Conservation (phyloP, 2,113 vertebrate genomes). For the Corapipo altera region DNA sequence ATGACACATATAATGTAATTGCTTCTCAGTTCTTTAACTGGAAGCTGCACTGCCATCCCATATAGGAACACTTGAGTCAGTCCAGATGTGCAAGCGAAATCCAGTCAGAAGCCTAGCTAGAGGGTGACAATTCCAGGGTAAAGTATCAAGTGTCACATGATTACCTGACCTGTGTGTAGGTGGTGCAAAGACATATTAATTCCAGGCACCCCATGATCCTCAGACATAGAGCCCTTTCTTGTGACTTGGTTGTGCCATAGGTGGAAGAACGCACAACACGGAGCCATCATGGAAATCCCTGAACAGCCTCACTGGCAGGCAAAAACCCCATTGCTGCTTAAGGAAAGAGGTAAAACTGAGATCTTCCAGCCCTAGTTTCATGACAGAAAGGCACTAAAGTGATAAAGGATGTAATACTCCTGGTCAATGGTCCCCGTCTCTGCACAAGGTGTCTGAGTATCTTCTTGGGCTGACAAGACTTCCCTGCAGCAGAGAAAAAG, state of each 20-base stretch:
- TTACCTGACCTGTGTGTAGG: neutral
- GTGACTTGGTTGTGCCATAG: neutral
- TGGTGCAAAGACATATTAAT: neutral
- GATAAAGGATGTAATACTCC: neutral
- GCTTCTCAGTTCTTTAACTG: neutral
- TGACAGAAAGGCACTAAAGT: neutral
- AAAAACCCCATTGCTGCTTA: neutral
- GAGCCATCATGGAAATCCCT: neutral
- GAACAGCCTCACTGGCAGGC: neutral
- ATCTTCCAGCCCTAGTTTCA: neutral
- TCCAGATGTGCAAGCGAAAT: neutral
- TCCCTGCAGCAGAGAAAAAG: neutral
- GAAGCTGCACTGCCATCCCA: neutral
- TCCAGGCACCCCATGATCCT: neutral
- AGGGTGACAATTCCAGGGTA: neutral
- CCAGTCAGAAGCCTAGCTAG: slow-evolving; percentile 21
- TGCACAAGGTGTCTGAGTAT: neutral
- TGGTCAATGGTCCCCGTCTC: neutral
- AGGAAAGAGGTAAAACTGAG: neutral
- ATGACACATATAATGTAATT: neutral
- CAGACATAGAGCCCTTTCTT: neutral
- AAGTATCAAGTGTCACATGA: neutral
- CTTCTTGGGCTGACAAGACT: neutral
- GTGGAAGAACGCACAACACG: neutral
- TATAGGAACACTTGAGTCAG: neutral